Evolutionary conservation across 2,797 vertebrate species (phyloP), one percentile per base, ranked within the genome.

Genomic region (Eurystomus glaucurus): DNA sequence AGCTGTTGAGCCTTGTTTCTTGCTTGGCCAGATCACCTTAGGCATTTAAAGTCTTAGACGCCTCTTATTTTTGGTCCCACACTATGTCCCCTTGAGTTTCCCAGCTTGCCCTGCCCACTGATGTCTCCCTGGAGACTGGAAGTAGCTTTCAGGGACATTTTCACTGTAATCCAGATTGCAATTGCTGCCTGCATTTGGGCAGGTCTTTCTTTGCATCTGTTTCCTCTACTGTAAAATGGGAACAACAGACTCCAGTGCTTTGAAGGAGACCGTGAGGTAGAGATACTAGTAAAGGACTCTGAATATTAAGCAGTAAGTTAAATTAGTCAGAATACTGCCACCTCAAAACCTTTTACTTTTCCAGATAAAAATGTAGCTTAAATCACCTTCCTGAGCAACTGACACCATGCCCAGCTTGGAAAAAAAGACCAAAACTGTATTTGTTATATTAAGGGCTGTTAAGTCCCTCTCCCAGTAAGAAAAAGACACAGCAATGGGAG

Each of bases 161-260:
- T 91, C 83, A 90, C 70, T 81, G 76, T 74, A 88, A 85, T 76
- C 64, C 94, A 69, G 91, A 93, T 93, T 39, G 79, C 48, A 82
- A 70, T 54, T 85, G 80, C 72, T 96, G 64, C 85, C 75, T 89
- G 85, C 0, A 2, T 61, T 93, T 95, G 90, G 94, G 96, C 88
- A 95, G 79, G 91, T 95, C 94, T 92, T 89, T 95, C 94, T 92
- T 89, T 68, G 86, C 93, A 94, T 97, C 92, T 96, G 95, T 96
- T 96, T 97, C 96, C 95, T 97, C 54, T 94, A 37, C 58, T 85
- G 77, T 66, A 55, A 94, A 94, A 97, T 96, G 77, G 43, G 70
- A 97, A 95, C 91, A 94, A 72, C 96, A 97, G 90, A 72, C 78
- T 94, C 65, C n/a, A 16, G 3, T 72, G 74, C 74, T 95, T 89